These are phyloP conservation scores for Podabrus alpinus DNA, from an alignment of 2,888 invertebrate species.

Conservation along the genomic window DNA sequence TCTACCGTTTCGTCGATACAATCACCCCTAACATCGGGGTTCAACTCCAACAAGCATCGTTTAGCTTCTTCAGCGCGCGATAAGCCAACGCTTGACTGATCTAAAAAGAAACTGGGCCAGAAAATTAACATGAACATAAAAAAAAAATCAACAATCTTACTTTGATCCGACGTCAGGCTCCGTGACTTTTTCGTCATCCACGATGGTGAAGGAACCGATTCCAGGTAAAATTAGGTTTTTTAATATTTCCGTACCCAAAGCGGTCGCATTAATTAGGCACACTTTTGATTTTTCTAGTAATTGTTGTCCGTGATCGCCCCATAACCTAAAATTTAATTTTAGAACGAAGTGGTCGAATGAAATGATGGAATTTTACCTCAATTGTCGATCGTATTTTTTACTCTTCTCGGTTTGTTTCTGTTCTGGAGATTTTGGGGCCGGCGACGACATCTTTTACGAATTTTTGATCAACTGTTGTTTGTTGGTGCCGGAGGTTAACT, in stretches of 20 bases:
- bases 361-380: constrained; percentile 50
- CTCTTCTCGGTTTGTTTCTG: constrained; percentile 64
- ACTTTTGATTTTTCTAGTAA: constrained; percentile 87
- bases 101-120: constrained; percentile 81
- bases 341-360: background rate
- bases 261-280: constrained; percentile 92
- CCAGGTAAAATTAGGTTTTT: constrained; percentile 96
- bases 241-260: constrained; percentile 90
- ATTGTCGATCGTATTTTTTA: constrained; percentile 76
- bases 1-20: constrained; percentile 89
- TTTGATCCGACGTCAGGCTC: constrained; percentile 94
- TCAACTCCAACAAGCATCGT: constrained; percentile 83
- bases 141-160: constrained; percentile 63
- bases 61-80: constrained; percentile 84
- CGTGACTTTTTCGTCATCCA: constrained; percentile 84
- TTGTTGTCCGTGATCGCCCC: constrained; percentile 98
- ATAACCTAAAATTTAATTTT: constrained; percentile 68
- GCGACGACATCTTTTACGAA: constrained; percentile 60
- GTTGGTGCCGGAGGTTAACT: background rate
- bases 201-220: constrained; percentile 88
- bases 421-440: constrained; percentile 68
- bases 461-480: background rate
- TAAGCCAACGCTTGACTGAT: constrained; percentile 77
- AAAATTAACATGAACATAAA: background rate
- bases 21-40: constrained; percentile 91